Percentiles rank a stretch among this genome's conserved stretches.
Conservation (phyloP, 2,888 invertebrate species). For the Branchipolynoe longqiensis region DNA sequence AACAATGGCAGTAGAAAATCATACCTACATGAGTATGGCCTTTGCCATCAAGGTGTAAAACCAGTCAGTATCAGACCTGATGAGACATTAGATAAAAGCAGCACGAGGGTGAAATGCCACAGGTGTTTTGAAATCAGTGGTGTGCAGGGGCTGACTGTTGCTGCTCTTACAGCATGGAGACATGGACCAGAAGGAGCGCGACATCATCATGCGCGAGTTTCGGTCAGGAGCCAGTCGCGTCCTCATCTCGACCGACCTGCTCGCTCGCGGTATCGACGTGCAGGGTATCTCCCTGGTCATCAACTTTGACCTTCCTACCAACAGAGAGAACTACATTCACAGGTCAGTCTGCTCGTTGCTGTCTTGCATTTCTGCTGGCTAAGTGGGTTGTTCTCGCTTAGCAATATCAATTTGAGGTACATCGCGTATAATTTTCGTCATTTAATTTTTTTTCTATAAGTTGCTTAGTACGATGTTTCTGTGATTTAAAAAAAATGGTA, state of each 20-base stretch:
- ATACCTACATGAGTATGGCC: too few relatives aligned
- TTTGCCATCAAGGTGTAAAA: too few relatives aligned
- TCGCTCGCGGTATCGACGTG: slow-evolving; percentile 99
- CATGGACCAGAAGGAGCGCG: slow-evolving; percentile 99
- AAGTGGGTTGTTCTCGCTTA: neutral
- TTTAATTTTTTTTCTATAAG: too few relatives aligned
- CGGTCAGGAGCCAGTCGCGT: slow-evolving; percentile 99
- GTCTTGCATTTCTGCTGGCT: too few relatives aligned
- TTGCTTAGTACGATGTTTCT: neutral
- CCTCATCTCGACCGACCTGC: slow-evolving; percentile 98
- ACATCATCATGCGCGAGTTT: slow-evolving; percentile 99
- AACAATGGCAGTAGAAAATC: too few relatives aligned
- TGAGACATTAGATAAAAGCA: too few relatives aligned
- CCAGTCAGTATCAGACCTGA: too few relatives aligned
- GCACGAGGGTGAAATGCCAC: too few relatives aligned
- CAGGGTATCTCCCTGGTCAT: slow-evolving; percentile 99
- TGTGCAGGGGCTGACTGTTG: too few relatives aligned
- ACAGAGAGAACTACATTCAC: slow-evolving; percentile 99
- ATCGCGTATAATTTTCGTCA: too few relatives aligned
- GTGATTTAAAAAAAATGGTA: too few relatives aligned
- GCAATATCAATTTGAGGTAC: neutral
- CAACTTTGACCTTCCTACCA: slow-evolving; percentile 99
- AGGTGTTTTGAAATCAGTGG: too few relatives aligned
- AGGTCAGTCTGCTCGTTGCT: slow-evolving; percentile 86
- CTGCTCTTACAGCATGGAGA: slow-evolving; percentile 96